These are phyloP conservation scores for Alectura lathami DNA, from an alignment of 2,113 vertebrate species.

Conservation along the genomic window DNA sequence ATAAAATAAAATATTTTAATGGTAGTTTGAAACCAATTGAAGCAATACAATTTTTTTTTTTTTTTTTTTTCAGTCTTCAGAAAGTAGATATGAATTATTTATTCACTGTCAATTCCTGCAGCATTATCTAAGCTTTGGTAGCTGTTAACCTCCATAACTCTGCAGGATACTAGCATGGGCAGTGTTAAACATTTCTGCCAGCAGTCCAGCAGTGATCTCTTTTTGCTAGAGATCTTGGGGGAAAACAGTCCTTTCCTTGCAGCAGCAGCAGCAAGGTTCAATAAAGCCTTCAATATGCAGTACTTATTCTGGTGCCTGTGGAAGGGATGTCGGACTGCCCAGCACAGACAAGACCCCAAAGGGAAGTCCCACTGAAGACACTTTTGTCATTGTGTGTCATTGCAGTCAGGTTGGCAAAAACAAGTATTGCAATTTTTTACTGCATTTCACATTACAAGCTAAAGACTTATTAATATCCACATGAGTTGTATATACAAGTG, in stretches of 20 bases:
- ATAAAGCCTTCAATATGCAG: not conserved
- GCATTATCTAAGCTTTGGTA: not conserved
- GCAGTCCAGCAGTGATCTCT: not conserved
- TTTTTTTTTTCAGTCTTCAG: not conserved
- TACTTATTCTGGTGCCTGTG: not conserved
- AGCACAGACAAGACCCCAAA: fast-evolving
- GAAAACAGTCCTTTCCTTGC: not conserved
- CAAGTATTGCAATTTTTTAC: not conserved
- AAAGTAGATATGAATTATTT: conserved; percentile 1
- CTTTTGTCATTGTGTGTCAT: not conserved
- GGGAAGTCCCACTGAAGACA: not conserved
- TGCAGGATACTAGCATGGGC: not conserved
- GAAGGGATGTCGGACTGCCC: not conserved
- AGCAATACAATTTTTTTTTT: not conserved
- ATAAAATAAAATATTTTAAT: not conserved
- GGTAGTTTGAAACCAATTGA: not conserved
- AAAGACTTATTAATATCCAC: not conserved
- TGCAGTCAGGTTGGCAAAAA: not conserved
- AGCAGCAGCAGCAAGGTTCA: not conserved
- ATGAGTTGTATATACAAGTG: not conserved
- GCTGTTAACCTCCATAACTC: not conserved
- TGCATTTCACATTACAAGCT: not conserved
- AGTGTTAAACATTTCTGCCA: not conserved
- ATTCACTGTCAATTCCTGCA: not conserved
- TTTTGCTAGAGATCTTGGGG: not conserved